Evolutionary conservation across 64 coral and sea anemone species (phyloP).

Genomic region (Montipora efflorescens): DNA sequence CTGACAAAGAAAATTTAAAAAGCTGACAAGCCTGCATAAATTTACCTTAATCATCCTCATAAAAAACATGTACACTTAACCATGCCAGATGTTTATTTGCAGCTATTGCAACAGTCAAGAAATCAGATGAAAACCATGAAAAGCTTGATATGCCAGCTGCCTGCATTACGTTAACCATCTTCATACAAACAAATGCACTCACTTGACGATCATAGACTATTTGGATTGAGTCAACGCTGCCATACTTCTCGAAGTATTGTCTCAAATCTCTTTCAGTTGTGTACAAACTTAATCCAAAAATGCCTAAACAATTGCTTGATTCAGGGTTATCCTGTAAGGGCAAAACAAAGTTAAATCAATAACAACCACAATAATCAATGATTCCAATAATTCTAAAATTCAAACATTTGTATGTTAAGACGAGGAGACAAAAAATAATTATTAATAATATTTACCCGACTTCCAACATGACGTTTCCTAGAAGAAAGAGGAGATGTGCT

Average conservation of each 20-base stretch:
- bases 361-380: not conserved
- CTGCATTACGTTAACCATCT: not conserved
- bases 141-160: not conserved
- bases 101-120: too few species aligned
- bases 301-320: conserved; percentile 81
- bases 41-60: too few species aligned
- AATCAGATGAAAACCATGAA: too few species aligned
- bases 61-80: too few species aligned
- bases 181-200: not conserved
- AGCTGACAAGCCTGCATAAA: too few species aligned
- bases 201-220: conserved; percentile 99
- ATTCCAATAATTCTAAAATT: not conserved
- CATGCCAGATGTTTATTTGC: too few species aligned
- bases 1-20: too few species aligned
- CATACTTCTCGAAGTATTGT: conserved; percentile 96
- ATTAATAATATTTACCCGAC: not conserved
- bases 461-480: conserved; percentile 32
- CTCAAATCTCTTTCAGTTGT: conserved; percentile 96
- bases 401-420: not conserved
- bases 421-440: not conserved
- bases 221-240: conserved; percentile 87
- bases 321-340: conserved; percentile 83
- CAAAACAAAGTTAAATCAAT: not conserved
- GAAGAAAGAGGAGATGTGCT: conserved; percentile 35
- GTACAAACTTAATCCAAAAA: conserved; percentile 98